A percentile compares a stretch with the other conserved stretches of the same genome.
Conservation (phyloP, 2,113 vertebrate species). For the Chaetodon trifascialis region DNA sequence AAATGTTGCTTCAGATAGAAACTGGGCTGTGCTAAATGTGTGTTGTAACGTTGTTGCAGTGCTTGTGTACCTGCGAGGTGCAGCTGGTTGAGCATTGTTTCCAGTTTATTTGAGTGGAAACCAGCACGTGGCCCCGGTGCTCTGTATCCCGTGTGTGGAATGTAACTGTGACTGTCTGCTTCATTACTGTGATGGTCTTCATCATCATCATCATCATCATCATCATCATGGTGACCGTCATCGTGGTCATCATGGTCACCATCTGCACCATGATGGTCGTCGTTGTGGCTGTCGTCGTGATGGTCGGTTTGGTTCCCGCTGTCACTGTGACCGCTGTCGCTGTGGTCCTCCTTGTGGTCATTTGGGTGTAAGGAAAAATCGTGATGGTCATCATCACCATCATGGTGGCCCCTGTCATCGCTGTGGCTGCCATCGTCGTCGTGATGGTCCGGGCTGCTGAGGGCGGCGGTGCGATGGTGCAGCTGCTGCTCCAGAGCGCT, state of each 20-base stretch:
- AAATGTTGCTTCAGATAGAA: background rate
- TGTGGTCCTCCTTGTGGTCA: slow-evolving; percentile 17
- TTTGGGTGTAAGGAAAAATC: background rate
- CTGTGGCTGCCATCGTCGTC: slow-evolving; percentile 44
- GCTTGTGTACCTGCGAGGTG: slow-evolving; percentile 71
- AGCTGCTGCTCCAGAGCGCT: slow-evolving; percentile 85
- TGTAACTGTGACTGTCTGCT: slow-evolving; percentile 63
- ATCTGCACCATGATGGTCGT: slow-evolving; percentile 9
- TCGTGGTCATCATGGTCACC: background rate
- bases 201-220: slow-evolving; percentile 35
- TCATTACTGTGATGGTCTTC: slow-evolving; percentile 66
- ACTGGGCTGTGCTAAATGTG: background rate
- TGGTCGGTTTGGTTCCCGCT: slow-evolving; percentile 6
- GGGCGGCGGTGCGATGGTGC: slow-evolving; percentile 61
- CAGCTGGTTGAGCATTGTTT: slow-evolving; percentile 81
- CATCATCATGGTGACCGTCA: slow-evolving; percentile 5
- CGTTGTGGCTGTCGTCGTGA: background rate
- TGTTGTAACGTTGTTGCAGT: background rate
- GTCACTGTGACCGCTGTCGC: slow-evolving; percentile 6
- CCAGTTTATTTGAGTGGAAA: slow-evolving; percentile 78
- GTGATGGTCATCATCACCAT: slow-evolving; percentile 1
- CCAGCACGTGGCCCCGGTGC: slow-evolving; percentile 44
- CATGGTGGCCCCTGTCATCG: slow-evolving; percentile 23
- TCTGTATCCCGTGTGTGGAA: slow-evolving; percentile 66
- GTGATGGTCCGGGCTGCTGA: slow-evolving; percentile 43